A percentile compares a stretch with the other conserved stretches of the same genome.
These are phyloP conservation scores for Melanaphis sacchari DNA, from an alignment of 1,140 invertebrate species.

Conservation along the genomic window DNA sequence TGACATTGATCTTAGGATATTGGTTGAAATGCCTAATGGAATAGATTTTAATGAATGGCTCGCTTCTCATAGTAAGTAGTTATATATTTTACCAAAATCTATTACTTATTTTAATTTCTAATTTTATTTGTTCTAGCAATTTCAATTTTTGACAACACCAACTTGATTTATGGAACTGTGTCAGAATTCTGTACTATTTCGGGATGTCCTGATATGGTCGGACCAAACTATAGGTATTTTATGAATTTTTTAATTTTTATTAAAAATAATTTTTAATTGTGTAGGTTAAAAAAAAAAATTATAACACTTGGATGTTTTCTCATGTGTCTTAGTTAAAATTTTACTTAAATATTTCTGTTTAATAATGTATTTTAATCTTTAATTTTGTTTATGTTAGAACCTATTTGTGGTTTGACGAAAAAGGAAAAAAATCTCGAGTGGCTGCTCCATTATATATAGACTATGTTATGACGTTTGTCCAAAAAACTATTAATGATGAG, in stretches of 20 bases:
- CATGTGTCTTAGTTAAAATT: neutral
- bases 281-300: no score
- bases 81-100: neutral
- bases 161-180: slow-evolving; percentile 95
- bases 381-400: slow-evolving; percentile 70
- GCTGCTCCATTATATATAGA: slow-evolving; percentile 98
- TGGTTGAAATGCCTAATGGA: slow-evolving; percentile 91
- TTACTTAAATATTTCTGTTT: neutral
- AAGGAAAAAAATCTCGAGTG: slow-evolving; percentile 96
- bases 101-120: slow-evolving; percentile 64
- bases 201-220: slow-evolving; percentile 93
- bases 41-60: slow-evolving; percentile 99
- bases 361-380: neutral
- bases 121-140: slow-evolving; percentile 75
- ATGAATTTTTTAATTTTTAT: no score
- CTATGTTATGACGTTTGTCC: slow-evolving; percentile 97
- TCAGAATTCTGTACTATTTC: slow-evolving; percentile 97
- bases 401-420: slow-evolving; percentile 98
- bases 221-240: slow-evolving; percentile 84
- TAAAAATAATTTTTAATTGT: no score
- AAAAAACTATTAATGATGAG: slow-evolving; percentile 97
- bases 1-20: slow-evolving; percentile 88
- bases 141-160: slow-evolving; percentile 97
- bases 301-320: neutral
- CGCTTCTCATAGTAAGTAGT: slow-evolving; percentile 90